phyloP scores from a whole-genome alignment of 2,113 vertebrate species.

The Aptenodytes forsteri region DNA sequence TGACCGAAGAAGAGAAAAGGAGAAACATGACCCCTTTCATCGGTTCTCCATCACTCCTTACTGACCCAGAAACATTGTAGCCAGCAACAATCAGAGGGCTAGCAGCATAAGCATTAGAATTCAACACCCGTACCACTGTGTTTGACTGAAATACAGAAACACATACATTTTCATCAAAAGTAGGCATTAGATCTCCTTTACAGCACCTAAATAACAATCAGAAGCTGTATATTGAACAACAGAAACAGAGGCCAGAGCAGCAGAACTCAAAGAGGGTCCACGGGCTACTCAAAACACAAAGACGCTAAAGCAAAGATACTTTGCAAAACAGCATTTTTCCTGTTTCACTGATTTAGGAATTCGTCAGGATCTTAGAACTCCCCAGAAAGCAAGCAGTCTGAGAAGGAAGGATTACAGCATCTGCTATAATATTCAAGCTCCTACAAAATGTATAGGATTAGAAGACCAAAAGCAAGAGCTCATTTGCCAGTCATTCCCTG shows the following conservation, averaged over 20 bases:
- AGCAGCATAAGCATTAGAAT: conserved; percentile 84
- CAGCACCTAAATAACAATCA: not conserved
- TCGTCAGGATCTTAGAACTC: not conserved
- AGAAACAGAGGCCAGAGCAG: not conserved
- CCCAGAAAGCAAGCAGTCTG: not conserved
- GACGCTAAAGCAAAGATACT: not conserved
- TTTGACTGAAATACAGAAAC: conserved; percentile 73
- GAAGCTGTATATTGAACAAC: not conserved
- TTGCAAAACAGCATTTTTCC: not conserved
- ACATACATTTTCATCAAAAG: not conserved
- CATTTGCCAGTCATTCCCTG: not conserved
- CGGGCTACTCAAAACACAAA: not conserved
- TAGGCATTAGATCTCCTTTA: not conserved
- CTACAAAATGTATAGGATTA: not conserved
- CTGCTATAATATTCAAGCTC: not conserved
- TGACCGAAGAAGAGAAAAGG: conserved; percentile 86
- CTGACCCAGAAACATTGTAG: conserved; percentile 93
- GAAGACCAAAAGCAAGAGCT: not conserved
- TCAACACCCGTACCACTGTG: conserved; percentile 86
- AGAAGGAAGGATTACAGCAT: not conserved
- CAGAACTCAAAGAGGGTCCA: not conserved
- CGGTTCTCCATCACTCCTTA: conserved; percentile 95
- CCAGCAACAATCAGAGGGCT: conserved; percentile 88
- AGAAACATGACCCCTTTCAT: conserved; percentile 98
- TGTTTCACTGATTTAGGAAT: not conserved